Evolutionary conservation across 2,113 vertebrate genomes (phyloP).

Genomic region (Scopus umbretta): DNA sequence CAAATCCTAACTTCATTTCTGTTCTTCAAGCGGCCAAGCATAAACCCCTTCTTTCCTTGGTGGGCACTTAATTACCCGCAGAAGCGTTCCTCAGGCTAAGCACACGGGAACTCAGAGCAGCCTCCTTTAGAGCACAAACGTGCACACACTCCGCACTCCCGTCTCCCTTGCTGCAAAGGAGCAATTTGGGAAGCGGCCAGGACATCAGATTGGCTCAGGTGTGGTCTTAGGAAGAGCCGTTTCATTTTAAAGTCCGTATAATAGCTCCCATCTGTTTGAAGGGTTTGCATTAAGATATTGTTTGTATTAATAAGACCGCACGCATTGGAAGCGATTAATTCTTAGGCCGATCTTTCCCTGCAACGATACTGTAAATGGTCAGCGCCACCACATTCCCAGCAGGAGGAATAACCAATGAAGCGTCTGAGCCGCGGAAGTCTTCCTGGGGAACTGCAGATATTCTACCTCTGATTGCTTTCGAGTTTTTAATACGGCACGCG

Average conservation of each 20-base stretch:
- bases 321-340: neutral
- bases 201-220: neutral
- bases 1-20: neutral
- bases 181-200: neutral
- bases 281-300: neutral
- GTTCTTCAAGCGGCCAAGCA: neutral
- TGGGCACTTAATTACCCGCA: neutral
- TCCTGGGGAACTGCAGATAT: neutral
- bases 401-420: neutral
- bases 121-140: neutral
- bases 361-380: conserved; percentile 57
- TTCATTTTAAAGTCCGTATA: neutral
- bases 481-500: neutral
- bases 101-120: neutral
- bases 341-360: conserved; percentile 11
- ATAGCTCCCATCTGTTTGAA: neutral
- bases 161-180: neutral
- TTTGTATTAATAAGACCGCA: conserved; percentile 39
- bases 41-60: neutral
- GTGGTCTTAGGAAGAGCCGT: neutral
- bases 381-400: neutral
- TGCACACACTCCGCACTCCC: accelerated
- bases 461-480: neutral
- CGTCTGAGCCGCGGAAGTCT: neutral
- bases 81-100: neutral